These are phyloP conservation scores for Eretmocerus hayati DNA, from an alignment of 2,888 invertebrate genomes.

Conservation along the genomic window DNA sequence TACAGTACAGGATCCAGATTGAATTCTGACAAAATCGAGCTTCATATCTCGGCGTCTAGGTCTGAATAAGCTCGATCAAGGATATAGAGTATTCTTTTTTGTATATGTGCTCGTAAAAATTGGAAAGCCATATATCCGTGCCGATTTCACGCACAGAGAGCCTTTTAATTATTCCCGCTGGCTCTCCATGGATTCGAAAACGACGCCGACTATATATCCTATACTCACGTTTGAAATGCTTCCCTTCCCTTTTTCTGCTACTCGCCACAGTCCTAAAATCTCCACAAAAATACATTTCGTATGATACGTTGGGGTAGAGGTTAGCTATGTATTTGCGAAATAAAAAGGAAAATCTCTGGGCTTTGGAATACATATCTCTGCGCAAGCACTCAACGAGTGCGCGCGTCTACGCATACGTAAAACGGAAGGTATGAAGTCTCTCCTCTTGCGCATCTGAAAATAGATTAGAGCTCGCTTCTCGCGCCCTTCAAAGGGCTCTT, in stretches of 20 bases:
- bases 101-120: no score
- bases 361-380: neutral
- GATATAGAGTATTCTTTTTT: no score
- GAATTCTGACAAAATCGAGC: no score
- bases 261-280: neutral
- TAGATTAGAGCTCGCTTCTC: conserved; percentile 3
- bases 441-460: conserved; percentile 5
- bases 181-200: neutral
- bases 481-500: conserved; percentile 12
- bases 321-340: no score
- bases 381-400: neutral
- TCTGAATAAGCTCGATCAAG: no score
- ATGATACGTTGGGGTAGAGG: no score
- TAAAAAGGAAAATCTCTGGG: neutral
- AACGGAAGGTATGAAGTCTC: neutral
- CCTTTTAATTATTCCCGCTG: neutral
- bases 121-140: no score
- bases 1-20: no score
- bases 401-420: neutral
- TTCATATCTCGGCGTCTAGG: no score
- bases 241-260: no score
- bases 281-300: neutral
- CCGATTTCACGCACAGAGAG: no score
- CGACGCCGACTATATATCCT: neutral
- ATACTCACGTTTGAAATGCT: no score